These are phyloP conservation scores for Odocoileus hemionus DNA, from an alignment of 2,113 vertebrate species.

Conservation along the genomic window DNA sequence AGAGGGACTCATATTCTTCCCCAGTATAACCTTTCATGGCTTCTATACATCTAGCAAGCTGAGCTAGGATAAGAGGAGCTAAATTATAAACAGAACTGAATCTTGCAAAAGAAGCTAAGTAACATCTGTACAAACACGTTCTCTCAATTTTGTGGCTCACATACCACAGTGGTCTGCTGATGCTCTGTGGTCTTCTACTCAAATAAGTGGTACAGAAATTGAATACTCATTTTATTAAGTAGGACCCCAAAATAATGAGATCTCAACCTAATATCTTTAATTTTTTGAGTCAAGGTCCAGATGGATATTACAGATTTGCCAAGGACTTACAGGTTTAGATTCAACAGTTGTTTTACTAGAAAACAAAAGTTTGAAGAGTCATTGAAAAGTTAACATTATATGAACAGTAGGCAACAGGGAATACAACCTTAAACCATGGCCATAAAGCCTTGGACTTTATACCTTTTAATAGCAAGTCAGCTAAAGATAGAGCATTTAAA, in stretches of 20 bases:
- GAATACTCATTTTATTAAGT: conserved; percentile 3
- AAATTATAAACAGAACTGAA: not conserved
- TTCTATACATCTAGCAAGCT: not conserved
- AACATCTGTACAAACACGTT: not conserved
- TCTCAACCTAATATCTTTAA: not conserved
- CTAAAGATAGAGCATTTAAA: not conserved
- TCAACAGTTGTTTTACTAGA: conserved; percentile 2
- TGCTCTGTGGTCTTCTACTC: not conserved
- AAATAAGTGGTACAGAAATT: not conserved
- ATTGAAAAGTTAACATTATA: not conserved
- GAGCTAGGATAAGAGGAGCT: not conserved
- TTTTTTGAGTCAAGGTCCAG: not conserved
- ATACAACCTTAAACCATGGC: not conserved
- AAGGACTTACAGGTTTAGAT: conserved; percentile 14
- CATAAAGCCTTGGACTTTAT: not conserved
- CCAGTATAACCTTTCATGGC: not conserved
- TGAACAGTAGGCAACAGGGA: not conserved
- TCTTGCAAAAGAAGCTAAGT: not conserved
- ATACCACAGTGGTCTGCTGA: not conserved
- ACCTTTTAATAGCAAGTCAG: not conserved
- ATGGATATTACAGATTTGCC: not conserved
- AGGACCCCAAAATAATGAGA: not conserved
- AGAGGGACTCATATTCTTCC: not conserved
- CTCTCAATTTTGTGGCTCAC: conserved; percentile 12
- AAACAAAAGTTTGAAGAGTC: not conserved